Conservation (phyloP, 2,113 vertebrate genomes). For the Lonchura striata region DNA sequence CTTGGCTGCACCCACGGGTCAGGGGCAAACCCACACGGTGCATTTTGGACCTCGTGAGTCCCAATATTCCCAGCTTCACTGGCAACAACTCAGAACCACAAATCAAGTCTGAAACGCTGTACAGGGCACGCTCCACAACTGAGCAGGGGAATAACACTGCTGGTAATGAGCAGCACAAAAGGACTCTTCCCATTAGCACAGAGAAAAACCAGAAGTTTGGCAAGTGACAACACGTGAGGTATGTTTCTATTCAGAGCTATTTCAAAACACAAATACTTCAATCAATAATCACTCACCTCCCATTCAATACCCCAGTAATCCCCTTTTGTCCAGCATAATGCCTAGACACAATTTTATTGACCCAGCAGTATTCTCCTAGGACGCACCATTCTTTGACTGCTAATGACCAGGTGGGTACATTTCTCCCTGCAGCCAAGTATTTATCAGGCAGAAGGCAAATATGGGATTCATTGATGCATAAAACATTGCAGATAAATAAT, state of each 20-base stretch:
- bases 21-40: rapidly evolving
- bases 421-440: conserved; percentile 29
- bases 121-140: neutral
- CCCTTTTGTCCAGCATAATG: conserved; percentile 45
- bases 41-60: neutral
- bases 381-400: conserved; percentile 18
- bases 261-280: conserved; percentile 47
- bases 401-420: neutral
- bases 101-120: neutral
- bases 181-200: neutral
- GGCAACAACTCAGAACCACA: neutral
- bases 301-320: conserved; percentile 48
- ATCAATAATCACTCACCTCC: conserved; percentile 21
- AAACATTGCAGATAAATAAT: conserved; percentile 54
- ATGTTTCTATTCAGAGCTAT: conserved; percentile 10
- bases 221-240: neutral
- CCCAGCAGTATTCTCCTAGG: conserved; percentile 38
- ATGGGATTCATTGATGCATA: conserved; percentile 47
- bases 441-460: conserved; percentile 51
- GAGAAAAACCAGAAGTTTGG: neutral
- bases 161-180: neutral
- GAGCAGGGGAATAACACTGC: neutral
- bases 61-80: neutral
- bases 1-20: neutral
- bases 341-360: conserved; percentile 47